Base-by-base conservation (phyloP, 2,797 vertebrate genomes). In the Pelodytes ibericus region DNA sequence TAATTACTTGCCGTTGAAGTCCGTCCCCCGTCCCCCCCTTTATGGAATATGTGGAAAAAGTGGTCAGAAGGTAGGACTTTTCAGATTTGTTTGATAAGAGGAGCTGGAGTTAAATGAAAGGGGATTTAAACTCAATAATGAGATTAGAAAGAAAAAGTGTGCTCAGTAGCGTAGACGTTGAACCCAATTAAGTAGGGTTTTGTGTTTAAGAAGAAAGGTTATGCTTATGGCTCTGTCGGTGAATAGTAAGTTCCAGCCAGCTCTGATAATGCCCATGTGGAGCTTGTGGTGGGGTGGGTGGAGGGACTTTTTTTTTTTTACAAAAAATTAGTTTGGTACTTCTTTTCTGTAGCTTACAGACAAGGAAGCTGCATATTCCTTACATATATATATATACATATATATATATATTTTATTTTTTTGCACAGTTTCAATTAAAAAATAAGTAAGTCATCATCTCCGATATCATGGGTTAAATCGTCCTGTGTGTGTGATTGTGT, bases 11-110 rank as follows among this genome's bases (percentile, higher is more conserved):
- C 27, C 16, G 3, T 24, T 33, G 60, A 77, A 65, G 29, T 62
- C 41, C 49, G 57, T 25, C 49, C 56, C 1, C 47, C n/a, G n/a
- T n/a, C n/a, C n/a, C n/a, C n/a, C n/a, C n/a, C n/a, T n/a, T n/a
- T n/a, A n/a, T n/a, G n/a, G 15, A 44, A 47, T 33, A 3, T 6
- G 53, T 30, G 15, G 22, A 18, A n/a, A n/a, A 8, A 24, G 29
- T 24, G n/a, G 41, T 29, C 47, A 24, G 33, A 18, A 22, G 71
- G 31, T 15, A 29, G 36, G 36, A 44, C 47, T 44, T 44, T 25
- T 31, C 31, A 22, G 53, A 74, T 72, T 16, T 62, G 74, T 71
- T 80, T 65, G 74, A 80, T 75, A 63, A 75, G 61, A 41, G 2
- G 33, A 69, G 66, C 59, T 63, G 41, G 47, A 76, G 74, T 65